Evolutionary conservation across 1,140 invertebrate species (phyloP), one percentile per base, ranked within the genome.

Genomic region (Zaprionus ghesquierei): DNA sequence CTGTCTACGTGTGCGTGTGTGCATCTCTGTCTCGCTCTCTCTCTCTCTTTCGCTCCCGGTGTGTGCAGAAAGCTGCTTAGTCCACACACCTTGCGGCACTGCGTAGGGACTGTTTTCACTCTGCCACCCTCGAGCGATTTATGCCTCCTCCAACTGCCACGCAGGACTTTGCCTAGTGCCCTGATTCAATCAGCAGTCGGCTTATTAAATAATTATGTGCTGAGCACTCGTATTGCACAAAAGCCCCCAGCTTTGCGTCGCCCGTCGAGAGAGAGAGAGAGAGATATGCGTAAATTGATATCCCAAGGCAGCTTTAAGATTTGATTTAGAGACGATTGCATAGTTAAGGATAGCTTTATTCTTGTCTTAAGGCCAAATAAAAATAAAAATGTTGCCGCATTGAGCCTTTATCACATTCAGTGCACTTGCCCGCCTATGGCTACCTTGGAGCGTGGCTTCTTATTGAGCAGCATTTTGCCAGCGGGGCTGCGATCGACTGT

Each of bases 151-250:
- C 18, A 12, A 8, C 41, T 20, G 15, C 18, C 41, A 20, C 3
- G 5, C 18, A 44, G 8, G n/a, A 2, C 35, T 5, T 15, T 6
- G n/a, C 35, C 41, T 22, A 12, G 41, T 18, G 22, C 41, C 22
- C 8, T 22, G 18, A 46, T 87, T 89, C 75, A 89, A 89, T 89
- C 84, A 89, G 72, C 84, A 89, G 82, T 79, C 79, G 76, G 79
- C 82, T 87, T 87, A 87, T 84, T 89, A 84, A 84, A 84, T 87
- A 87, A 89, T 87, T 74, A 89, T 89, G 56, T 63, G 62, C 75
- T 58, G 9, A 75, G 56, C 60, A 66, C 71, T 75, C 31, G 61
- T 61, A 75, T 70, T 65, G 51, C 54, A 59, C 41, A 60, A 69
- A 50, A 53, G 49, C 60, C 61, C 15, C 13, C 70, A 50, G 15